phyloP scores from a whole-genome alignment of 1,140 invertebrate species.

The Luehdorfia chinensis region DNA sequence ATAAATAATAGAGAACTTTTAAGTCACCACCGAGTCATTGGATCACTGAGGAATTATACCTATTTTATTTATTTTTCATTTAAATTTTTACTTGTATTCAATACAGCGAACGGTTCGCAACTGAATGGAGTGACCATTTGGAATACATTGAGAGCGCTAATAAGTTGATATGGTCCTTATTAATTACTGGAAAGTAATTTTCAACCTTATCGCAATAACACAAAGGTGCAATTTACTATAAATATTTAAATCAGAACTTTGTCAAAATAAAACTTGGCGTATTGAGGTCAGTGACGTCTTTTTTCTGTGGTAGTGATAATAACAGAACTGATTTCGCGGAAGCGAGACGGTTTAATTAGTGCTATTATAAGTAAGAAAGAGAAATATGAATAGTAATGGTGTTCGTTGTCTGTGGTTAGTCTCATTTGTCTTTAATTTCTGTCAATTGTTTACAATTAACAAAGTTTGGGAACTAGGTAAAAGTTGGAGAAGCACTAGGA shows the following conservation, averaged over 20 bases:
- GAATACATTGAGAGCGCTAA: constrained; percentile 34
- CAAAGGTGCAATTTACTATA: constrained; percentile 23
- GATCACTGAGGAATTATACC: constrained; percentile 17
- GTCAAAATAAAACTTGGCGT: constrained; percentile 30
- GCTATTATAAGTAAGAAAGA: constrained; percentile 19
- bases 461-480: constrained; percentile 5
- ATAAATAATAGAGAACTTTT: background rate
- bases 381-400: constrained; percentile 22
- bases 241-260: constrained; percentile 25
- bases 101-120: constrained; percentile 37
- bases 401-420: constrained; percentile 29
- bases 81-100: constrained; percentile 27
- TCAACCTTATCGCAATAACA: constrained; percentile 20
- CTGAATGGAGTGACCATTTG: constrained; percentile 49
- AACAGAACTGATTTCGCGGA: constrained; percentile 41
- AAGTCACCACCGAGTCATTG: constrained; percentile 18
- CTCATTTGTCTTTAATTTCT: constrained; percentile 20
- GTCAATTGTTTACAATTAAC: constrained; percentile 20
- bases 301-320: constrained; percentile 49
- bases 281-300: constrained; percentile 72
- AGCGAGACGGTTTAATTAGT: constrained; percentile 28
- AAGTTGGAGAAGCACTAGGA: background rate
- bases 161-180: constrained; percentile 29
- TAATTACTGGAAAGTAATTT: constrained; percentile 15
- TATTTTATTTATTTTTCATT: constrained; percentile 24